Evolutionary conservation across 2,888 invertebrate species (phyloP), one percentile per base, ranked within the genome.

Genomic region (Ophion obscuratus): DNA sequence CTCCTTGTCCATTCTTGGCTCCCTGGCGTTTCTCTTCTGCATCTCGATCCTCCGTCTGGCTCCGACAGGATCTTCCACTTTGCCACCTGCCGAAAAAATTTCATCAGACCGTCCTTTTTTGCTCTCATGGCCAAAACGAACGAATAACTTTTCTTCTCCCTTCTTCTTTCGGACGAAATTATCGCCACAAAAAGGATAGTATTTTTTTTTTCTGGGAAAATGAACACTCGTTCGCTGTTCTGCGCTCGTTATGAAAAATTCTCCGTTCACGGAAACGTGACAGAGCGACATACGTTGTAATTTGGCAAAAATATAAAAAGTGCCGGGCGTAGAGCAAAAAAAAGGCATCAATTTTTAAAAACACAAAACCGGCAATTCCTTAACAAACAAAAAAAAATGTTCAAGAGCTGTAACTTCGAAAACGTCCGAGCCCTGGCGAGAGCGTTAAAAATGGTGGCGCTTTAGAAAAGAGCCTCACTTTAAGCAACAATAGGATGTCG

Each of bases 21-120:
- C 92, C 81, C 92, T 92, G 84, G 90, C 89, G 85, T 93, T 92
- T 83, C 92, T 91, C 90, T 95, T 95, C 93, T 95, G 95, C 94
- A 95, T 95, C 88, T 90, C 94, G 84, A 81, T 81, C 70, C 71
- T 44, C 36, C 87, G 64, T 61, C 70, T 82, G 66, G 77, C 66
- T 77, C 76, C 74, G 77, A 77, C 66, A 78, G 84, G 44, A 70
- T 81, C 75, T 74, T 70, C 78, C 76, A 53, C 27, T 76, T 73
- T 74, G 68, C 61, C 80, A 76, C 83, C 79, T 83, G 71, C 27
- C 17, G 27, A 27, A 24, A 1, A 44, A 74, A 62, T 74, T 44
- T 62, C 20, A 9, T 53, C 17, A 53, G 53, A 53, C 14, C 3
- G 17, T 53, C 3, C 53, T 17, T 11, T 53, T 2, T 1, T 1